A percentile compares a stretch with the other conserved stretches of the same genome.
Evolutionary conservation across 2,888 invertebrate species (phyloP).

Genomic region (Hoplodrina ambigua): DNA sequence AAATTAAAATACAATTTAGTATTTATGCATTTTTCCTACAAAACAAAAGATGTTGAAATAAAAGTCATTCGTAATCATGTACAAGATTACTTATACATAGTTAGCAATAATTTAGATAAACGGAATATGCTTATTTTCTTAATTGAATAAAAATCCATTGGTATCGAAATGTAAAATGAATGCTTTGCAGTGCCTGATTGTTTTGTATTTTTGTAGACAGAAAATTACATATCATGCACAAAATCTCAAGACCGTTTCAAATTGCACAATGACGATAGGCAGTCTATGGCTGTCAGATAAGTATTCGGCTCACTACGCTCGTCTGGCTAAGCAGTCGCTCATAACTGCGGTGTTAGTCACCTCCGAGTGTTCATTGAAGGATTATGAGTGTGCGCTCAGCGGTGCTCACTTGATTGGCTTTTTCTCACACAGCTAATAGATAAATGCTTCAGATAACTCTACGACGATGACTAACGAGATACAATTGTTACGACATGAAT

Average conservation of each 20-base stretch:
- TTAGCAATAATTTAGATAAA: no score
- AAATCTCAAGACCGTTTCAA: constrained; percentile 14
- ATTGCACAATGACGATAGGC: constrained; percentile 33
- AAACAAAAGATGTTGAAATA: no score
- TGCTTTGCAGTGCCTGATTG: no score
- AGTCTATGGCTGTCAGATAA: constrained; percentile 57
- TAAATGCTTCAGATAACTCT: constrained; percentile 71
- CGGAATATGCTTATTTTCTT: no score
- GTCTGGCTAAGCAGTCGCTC: constrained; percentile 70
- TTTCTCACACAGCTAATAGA: constrained; percentile 78
- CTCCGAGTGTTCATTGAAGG: constrained; percentile 74
- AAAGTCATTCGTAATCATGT: no score
- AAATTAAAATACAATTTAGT: no score
- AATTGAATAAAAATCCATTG: no score
- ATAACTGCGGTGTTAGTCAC: constrained; percentile 73
- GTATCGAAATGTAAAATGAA: no score
- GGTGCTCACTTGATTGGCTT: constrained; percentile 63
- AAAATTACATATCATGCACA: not conserved
- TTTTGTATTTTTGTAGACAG: no score
- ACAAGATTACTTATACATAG: no score
- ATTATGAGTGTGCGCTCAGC: constrained; percentile 68
- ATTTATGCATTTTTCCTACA: no score
- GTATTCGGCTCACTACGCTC: constrained; percentile 62
- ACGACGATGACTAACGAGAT: constrained; percentile 61
- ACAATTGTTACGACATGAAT: constrained; percentile 56